Percentiles rank a stretch among this genome's conserved stretches.
Conservation (phyloP, 2,797 vertebrate genomes). For the Malacoraja senta region DNA sequence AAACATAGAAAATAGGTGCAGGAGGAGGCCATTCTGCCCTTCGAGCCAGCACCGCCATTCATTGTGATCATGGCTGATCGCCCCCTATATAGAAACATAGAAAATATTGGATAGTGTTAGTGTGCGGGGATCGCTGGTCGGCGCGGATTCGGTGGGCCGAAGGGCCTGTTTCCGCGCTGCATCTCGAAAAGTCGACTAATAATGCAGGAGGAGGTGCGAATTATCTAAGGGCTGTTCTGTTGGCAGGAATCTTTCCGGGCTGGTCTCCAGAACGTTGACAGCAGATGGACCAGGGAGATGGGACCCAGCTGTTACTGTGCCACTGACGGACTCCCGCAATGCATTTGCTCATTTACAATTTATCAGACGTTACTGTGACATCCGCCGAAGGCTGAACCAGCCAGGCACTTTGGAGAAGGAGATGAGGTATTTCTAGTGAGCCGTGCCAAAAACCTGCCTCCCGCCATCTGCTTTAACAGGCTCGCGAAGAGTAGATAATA, state of each 20-base stretch:
- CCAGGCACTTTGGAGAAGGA: not conserved
- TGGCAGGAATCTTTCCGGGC: not conserved
- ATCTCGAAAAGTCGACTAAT: no score
- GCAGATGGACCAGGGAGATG: constrained; percentile 35
- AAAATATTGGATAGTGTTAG: no score
- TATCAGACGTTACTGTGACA: constrained; percentile 37
- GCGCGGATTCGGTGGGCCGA: no score
- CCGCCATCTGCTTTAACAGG: constrained; percentile 25
- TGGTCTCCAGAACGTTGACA: not conserved
- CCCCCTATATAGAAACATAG: no score
- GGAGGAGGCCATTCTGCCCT: no score
- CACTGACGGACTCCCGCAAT: constrained; percentile 23
- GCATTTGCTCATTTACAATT: constrained; percentile 32
- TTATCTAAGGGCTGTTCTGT: not conserved
- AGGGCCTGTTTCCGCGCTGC: no score
- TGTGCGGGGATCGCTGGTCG: no score
- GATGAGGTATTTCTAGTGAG: not conserved
- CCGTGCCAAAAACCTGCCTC: constrained; percentile 25
- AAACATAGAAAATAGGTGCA: no score
- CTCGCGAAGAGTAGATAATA: constrained; percentile 23
- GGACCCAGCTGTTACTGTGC: constrained; percentile 10
- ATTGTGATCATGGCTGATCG: no score
- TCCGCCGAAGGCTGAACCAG: constrained; percentile 12
- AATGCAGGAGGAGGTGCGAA: not conserved
- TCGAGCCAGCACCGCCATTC: no score